These are phyloP conservation scores for Petrolisthes manimaculis DNA, from an alignment of 2,888 invertebrate genomes.

Conservation along the genomic window DNA sequence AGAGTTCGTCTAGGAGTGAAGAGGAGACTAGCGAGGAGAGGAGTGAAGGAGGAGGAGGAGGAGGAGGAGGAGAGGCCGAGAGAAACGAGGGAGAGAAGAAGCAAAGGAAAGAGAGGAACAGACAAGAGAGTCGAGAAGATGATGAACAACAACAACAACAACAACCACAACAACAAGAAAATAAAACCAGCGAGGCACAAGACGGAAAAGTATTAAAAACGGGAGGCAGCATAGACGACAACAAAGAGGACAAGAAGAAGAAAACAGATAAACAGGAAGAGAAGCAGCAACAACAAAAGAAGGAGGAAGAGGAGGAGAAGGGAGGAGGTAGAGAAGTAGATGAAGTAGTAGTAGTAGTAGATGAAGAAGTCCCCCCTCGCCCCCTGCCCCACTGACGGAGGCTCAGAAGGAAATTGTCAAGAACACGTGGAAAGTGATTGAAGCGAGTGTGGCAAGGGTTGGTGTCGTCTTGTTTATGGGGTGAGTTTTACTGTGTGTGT, in stretches of 20 bases:
- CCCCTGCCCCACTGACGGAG: slow-evolving; percentile 67
- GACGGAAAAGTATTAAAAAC: not conserved
- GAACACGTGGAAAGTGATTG: slow-evolving; percentile 70
- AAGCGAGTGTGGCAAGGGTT: slow-evolving; percentile 70
- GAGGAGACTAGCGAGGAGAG: not conserved
- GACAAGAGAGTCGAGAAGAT: not conserved
- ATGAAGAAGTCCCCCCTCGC: slow-evolving; percentile 12
- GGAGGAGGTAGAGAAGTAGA: not conserved
- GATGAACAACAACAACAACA: too few relatives aligned
- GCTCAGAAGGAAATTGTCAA: slow-evolving; percentile 70
- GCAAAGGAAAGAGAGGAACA: not conserved
- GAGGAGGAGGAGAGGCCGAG: too few relatives aligned
- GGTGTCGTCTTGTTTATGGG: slow-evolving; percentile 72
- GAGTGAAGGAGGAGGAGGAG: too few relatives aligned
- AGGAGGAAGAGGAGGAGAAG: too few relatives aligned
- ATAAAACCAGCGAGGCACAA: not conserved
- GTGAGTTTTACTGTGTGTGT: too few relatives aligned
- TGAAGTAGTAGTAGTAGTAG: too few relatives aligned
- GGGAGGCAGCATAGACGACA: not conserved
- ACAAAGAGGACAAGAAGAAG: not conserved
- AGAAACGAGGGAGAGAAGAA: not conserved
- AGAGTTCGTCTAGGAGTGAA: too few relatives aligned
- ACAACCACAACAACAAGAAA: not conserved
- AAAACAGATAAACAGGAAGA: not conserved
- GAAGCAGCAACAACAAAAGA: too few relatives aligned